These are phyloP conservation scores for Aleiodes alternator DNA, from an alignment of 2,888 invertebrate genomes.

Conservation along the genomic window DNA sequence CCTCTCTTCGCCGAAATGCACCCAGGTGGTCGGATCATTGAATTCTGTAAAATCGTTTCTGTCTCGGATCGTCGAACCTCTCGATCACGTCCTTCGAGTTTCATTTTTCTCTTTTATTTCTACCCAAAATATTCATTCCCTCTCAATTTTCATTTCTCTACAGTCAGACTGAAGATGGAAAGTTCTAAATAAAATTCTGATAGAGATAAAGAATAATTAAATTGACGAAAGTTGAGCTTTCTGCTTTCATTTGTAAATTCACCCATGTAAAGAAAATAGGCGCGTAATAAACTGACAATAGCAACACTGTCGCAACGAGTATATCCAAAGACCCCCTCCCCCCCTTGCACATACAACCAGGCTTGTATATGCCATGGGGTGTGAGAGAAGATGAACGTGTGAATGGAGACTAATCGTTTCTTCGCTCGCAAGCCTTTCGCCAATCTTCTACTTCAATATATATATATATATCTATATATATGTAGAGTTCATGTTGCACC, in stretches of 20 bases:
- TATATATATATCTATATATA: neutral
- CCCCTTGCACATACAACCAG: too few species aligned
- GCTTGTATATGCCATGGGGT: neutral
- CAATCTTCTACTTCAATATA: slow-evolving; percentile 4
- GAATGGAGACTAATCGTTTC: slow-evolving; percentile 60
- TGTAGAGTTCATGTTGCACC: slow-evolving; percentile 10
- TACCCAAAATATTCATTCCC: slow-evolving; percentile 43
- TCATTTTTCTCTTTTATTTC: slow-evolving; percentile 20
- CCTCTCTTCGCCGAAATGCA: slow-evolving; percentile 50
- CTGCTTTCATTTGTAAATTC: neutral
- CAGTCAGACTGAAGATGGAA: neutral
- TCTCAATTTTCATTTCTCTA: slow-evolving; percentile 11
- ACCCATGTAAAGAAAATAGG: slow-evolving; percentile 10
- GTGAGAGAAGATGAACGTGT: slow-evolving; percentile 57
- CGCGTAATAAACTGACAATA: slow-evolving; percentile 56
- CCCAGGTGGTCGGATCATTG: slow-evolving; percentile 62
- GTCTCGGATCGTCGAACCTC: slow-evolving; percentile 44
- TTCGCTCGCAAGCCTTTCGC: slow-evolving; percentile 51
- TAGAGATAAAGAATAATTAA: slow-evolving; percentile 18
- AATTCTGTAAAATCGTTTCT: slow-evolving; percentile 60
- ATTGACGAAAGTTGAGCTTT: slow-evolving; percentile 36
- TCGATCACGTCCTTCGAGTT: slow-evolving; percentile 45
- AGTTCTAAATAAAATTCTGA: neutral
- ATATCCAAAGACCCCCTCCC: neutral
- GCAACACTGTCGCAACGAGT: slow-evolving; percentile 48